phyloP scores from a whole-genome alignment of 2,888 invertebrate species.

The Patella caerulea region DNA sequence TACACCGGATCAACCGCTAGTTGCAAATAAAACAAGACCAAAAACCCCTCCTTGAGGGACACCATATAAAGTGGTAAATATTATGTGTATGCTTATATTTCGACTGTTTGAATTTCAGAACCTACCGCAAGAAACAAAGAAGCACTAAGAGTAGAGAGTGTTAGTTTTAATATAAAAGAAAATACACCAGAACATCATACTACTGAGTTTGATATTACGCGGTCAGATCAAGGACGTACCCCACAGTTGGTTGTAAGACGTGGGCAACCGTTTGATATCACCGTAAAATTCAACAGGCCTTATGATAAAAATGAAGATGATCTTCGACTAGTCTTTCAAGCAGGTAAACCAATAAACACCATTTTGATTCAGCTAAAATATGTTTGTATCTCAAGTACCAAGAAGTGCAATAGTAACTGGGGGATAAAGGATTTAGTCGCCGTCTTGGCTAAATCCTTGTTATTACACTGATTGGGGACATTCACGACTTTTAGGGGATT shows the following conservation, averaged over 20 bases:
- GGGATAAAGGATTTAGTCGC: too few relatives aligned
- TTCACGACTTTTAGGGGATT: too few relatives aligned
- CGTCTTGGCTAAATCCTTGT: too few relatives aligned
- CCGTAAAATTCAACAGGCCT: conserved; percentile 36
- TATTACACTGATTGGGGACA: too few relatives aligned
- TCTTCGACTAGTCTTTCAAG: conserved; percentile 34
- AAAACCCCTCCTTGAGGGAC: too few relatives aligned
- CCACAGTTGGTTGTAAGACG: conserved; percentile 73
- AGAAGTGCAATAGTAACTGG: too few relatives aligned
- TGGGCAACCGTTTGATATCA: conserved; percentile 40
- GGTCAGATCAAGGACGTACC: background rate
- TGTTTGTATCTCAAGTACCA: too few relatives aligned
- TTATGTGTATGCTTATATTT: too few relatives aligned
- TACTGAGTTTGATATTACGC: conserved; percentile 34
- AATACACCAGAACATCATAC: conserved; percentile 46
- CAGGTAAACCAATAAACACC: conserved; percentile 21
- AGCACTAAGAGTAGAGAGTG: conserved; percentile 13
- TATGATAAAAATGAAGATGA: conserved; percentile 31
- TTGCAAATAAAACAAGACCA: too few relatives aligned
- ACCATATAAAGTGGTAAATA: too few relatives aligned
- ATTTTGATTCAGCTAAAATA: too few relatives aligned
- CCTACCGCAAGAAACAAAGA: background rate
- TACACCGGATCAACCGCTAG: too few relatives aligned
- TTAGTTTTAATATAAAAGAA: conserved; percentile 37
- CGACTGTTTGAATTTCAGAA: background rate